These are phyloP conservation scores for Nasonia longicornis DNA, from an alignment of 1,140 invertebrate species.

Conservation along the genomic window DNA sequence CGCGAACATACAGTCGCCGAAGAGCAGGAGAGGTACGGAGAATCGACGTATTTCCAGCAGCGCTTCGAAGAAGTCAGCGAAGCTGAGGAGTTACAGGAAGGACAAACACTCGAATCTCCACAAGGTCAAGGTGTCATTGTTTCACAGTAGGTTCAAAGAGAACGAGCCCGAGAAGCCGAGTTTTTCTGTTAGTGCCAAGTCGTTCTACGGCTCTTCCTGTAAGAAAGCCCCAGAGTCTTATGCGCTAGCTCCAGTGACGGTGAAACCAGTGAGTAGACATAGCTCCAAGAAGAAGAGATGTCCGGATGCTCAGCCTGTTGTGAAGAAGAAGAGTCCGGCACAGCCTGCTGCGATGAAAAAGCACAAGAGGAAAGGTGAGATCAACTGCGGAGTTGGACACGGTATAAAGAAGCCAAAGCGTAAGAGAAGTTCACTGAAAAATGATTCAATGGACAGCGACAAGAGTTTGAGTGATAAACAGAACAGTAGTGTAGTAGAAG, in stretches of 20 bases:
- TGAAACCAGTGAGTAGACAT: neutral
- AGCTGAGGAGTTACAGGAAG: neutral
- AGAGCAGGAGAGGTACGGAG: neutral
- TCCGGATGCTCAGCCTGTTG: neutral
- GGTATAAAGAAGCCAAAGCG: slow-evolving; percentile 22
- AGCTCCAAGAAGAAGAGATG: neutral
- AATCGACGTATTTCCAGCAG: neutral
- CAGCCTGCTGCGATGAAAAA: neutral
- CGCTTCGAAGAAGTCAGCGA: neutral
- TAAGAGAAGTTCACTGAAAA: neutral
- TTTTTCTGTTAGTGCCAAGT: neutral
- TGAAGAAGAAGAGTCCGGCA: neutral
- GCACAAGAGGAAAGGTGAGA: neutral
- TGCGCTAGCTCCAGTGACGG: neutral
- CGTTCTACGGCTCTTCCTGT: neutral
- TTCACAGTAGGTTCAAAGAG: neutral
- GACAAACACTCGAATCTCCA: neutral
- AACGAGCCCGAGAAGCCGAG: neutral
- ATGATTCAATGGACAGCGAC: neutral
- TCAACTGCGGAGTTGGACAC: slow-evolving; percentile 20
- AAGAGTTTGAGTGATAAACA: neutral
- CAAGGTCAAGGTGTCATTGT: slow-evolving; percentile 3
- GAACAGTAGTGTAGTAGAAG: neutral
- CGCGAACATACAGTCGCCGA: neutral
- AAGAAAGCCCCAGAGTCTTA: neutral